Percentiles rank a stretch among this genome's conserved stretches.
Conservation (phyloP, 2,888 invertebrate species). For the Torymus texanus region DNA sequence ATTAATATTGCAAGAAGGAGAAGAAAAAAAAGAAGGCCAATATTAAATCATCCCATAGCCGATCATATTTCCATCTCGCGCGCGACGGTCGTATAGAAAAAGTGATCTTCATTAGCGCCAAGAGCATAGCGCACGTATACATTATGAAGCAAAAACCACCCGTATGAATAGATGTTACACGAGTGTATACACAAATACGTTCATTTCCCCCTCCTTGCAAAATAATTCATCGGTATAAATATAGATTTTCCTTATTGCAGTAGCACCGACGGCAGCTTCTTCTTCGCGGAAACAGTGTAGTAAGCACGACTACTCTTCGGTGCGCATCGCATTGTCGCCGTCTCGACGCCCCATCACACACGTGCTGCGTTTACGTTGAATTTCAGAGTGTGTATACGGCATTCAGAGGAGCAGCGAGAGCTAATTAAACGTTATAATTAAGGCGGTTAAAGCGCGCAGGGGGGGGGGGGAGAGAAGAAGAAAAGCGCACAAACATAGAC, state of each 20-base stretch:
- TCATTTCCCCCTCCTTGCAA: neutral
- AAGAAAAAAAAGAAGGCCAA: no score
- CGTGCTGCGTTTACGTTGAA: slow-evolving; percentile 4
- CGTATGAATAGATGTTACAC: neutral
- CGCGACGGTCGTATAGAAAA: no score
- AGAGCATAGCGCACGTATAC: no score
- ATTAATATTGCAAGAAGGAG: no score
- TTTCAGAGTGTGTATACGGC: no score
- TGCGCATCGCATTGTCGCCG: neutral
- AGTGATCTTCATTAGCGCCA: no score
- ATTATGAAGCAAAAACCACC: no score
- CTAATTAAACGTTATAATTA: slow-evolving; percentile 56
- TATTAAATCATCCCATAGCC: no score
- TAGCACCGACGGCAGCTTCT: neutral
- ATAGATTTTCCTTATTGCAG: neutral
- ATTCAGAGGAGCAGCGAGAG: neutral
- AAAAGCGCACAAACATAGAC: slow-evolving; percentile 45
- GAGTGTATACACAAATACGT: neutral
- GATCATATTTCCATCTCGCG: no score
- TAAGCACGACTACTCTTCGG: neutral
- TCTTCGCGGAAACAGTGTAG: slow-evolving; percentile 8
- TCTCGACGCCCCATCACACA: neutral
- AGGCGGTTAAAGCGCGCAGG: neutral
- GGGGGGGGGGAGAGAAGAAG: slow-evolving; percentile 5
- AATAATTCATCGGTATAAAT: slow-evolving; percentile 16